A percentile compares a stretch with the other conserved stretches of the same genome.
These are phyloP conservation scores for Stratiomys singularior DNA, from an alignment of 2,888 invertebrate species.

Conservation along the genomic window DNA sequence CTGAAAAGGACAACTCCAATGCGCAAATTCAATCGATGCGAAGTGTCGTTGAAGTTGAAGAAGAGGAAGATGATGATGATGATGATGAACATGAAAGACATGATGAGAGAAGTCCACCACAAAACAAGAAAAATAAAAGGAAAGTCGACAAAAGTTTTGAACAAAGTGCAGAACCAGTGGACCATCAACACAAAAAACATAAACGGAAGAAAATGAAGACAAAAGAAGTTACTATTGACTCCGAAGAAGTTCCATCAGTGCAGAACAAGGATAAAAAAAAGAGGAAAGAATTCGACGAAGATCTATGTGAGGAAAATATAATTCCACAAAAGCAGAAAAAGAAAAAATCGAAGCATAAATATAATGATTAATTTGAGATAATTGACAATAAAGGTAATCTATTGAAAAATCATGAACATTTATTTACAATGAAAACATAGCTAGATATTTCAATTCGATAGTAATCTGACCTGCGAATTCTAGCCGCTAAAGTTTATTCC, in stretches of 20 bases:
- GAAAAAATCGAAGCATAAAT: constrained; percentile 47
- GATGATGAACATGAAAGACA: not conserved
- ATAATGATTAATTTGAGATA: not conserved
- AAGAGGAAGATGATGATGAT: constrained; percentile 14
- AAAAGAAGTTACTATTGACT: not conserved
- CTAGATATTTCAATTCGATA: too few relatives aligned
- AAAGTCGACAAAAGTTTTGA: too few relatives aligned
- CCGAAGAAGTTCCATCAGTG: not conserved
- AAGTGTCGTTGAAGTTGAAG: constrained; percentile 40
- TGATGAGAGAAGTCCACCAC: constrained; percentile 31
- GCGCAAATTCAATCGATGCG: not conserved
- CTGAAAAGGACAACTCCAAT: constrained; percentile 8
- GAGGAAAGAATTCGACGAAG: not conserved
- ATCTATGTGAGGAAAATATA: not conserved
- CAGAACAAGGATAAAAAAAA: not conserved
- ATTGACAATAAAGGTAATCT: too few relatives aligned
- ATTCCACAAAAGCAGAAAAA: constrained; percentile 47
- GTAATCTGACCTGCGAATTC: too few relatives aligned
- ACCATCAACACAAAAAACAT: too few relatives aligned
- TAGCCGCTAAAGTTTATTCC: too few relatives aligned
- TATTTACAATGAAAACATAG: too few relatives aligned
- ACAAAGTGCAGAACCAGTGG: too few relatives aligned
- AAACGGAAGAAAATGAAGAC: not conserved
- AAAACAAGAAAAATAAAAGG: constrained; percentile 1
- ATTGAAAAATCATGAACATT: too few relatives aligned